Evolutionary conservation across 2,888 invertebrate genomes (phyloP).

Genomic region (Hofmannophila pseudospretella): DNA sequence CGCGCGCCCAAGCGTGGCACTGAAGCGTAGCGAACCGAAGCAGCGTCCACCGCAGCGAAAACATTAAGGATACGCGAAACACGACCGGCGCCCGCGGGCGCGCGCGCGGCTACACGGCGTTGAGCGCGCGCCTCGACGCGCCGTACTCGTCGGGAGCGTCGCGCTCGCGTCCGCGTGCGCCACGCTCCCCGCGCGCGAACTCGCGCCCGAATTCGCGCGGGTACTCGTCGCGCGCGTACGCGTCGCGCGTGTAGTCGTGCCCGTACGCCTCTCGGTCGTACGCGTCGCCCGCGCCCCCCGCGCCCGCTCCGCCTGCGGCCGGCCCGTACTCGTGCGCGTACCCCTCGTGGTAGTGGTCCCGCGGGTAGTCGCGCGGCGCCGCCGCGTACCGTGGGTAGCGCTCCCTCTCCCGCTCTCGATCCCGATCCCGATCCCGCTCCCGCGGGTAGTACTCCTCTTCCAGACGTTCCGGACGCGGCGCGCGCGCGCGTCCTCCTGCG

Average conservation of each 20-base stretch:
- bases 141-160: slow-evolving; percentile 69
- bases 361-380: slow-evolving; percentile 42
- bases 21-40: slow-evolving; percentile 50
- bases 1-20: slow-evolving; percentile 12
- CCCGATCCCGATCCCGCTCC: slow-evolving; percentile 24
- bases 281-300: slow-evolving; percentile 35
- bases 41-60: slow-evolving; percentile 32
- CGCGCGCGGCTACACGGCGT: slow-evolving; percentile 82
- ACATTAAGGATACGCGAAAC: slow-evolving; percentile 26
- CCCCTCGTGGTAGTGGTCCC: slow-evolving; percentile 21
- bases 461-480: slow-evolving; percentile 74
- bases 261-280: slow-evolving; percentile 38
- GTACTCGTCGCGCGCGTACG: slow-evolving; percentile 58
- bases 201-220: slow-evolving; percentile 30
- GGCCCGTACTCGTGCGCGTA: slow-evolving; percentile 25
- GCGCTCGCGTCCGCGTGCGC: slow-evolving; percentile 57
- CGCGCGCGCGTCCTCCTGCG: slow-evolving; percentile 62
- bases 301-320: slow-evolving; percentile 39
- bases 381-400: slow-evolving; percentile 34
- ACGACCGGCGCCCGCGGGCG: slow-evolving; percentile 27
- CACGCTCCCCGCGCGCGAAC: slow-evolving; percentile 46
- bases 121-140: slow-evolving; percentile 83
- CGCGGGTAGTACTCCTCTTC: slow-evolving; percentile 74
- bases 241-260: slow-evolving; percentile 44
- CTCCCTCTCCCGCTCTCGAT: slow-evolving; percentile 37